Percentiles rank a stretch among this genome's conserved stretches.
Conservation (phyloP, 1,140 invertebrate genomes). For the Steinernema khuongi region DNA sequence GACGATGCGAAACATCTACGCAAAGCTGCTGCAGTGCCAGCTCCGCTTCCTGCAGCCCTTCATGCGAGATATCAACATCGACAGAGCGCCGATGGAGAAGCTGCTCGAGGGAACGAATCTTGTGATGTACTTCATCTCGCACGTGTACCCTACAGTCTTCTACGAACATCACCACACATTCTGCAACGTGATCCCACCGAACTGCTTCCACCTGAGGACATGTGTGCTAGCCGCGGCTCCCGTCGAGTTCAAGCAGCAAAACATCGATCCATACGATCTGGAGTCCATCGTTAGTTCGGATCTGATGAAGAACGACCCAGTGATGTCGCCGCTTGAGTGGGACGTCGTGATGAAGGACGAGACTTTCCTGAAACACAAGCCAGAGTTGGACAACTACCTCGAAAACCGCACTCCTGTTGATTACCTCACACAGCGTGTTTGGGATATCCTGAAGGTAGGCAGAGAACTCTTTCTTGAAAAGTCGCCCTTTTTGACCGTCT, state of each 20-base stretch:
- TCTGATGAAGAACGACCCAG: conserved; percentile 73
- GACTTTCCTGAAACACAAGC: conserved; percentile 32
- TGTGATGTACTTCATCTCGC: conserved; percentile 84
- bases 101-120: conserved; percentile 91
- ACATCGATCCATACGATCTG: conserved; percentile 87
- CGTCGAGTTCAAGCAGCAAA: conserved; percentile 82
- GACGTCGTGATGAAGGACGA: conserved; percentile 57
- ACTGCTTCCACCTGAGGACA: conserved; percentile 98
- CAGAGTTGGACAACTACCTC: conserved; percentile 88
- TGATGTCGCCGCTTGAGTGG: conserved; percentile 73
- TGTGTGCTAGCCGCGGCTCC: conserved; percentile 94
- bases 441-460: background rate
- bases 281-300: conserved; percentile 68
- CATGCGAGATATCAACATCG: conserved; percentile 87
- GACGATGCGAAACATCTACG: conserved; percentile 64
- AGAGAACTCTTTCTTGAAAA: too few species aligned
- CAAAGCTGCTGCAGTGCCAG: conserved; percentile 84
- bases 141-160: conserved; percentile 98
- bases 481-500: too few species aligned
- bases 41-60: conserved; percentile 95
- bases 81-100: conserved; percentile 76
- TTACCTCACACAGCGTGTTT: conserved; percentile 83
- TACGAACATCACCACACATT: conserved; percentile 99
- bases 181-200: conserved; percentile 96
- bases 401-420: conserved; percentile 88